Evolutionary conservation across 1,140 invertebrate species (phyloP), one percentile per base, ranked within the genome.

Genomic region (Drosophila virilis): DNA sequence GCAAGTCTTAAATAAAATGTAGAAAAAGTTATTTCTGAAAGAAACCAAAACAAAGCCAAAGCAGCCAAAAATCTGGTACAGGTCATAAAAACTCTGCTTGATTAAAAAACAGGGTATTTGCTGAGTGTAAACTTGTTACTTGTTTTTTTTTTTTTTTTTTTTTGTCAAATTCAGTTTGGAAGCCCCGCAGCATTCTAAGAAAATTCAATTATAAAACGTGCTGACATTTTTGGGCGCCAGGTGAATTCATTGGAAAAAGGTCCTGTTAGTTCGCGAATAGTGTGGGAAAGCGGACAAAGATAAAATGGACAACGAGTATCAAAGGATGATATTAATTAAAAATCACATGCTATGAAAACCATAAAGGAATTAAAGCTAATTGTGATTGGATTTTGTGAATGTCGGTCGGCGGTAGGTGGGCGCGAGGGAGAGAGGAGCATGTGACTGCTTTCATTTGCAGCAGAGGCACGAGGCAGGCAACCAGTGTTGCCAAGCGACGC

Each of bases 301-400:
- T 45, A 54, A 62, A 46, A 46, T 17, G 28, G 55, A 32, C 54
- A 72, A 69, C 57, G 66, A 66, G 52, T 62, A 65, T 17, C 40
- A 69, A 74, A 61, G 68, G 55, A 22, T 72, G 45, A 71, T 86
- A 83, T 80, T 81, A 79, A 74, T 88, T 83, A 76, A 83, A 28
- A 86, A 77, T 77, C 73, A 62, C 69, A 83, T 75, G 64, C 60
- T 70, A 69, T 54, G 40, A 48, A 57, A 42, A 50, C 59, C 66
- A 55, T 69, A 70, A 73, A 70, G 66, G 62, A 78, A 61, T 68
- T 43, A 33, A 70, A 61, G 42, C 50, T 60, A 50, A 74, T 61
- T 62, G 51, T 35, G 54, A 57, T 52, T 28, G 33, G 33, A 22
- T 17, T 32, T 22, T 22, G 22, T 22, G 22, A 22, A 22, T 22